Evolutionary conservation across 1,140 invertebrate genomes (phyloP), one percentile per base, ranked within the genome.

Genomic region (Drosophila neocordata): DNA sequence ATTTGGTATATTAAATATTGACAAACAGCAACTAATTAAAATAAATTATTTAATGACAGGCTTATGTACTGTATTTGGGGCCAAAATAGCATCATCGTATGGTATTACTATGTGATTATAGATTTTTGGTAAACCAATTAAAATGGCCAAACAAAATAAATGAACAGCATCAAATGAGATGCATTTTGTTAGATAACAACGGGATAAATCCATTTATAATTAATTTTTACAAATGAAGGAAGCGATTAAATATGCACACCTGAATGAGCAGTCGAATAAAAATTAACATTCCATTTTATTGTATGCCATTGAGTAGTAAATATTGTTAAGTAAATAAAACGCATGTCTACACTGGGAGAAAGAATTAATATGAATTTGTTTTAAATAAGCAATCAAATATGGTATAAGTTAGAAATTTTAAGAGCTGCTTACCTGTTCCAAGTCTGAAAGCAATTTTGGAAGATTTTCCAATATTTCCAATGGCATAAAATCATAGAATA

Each of bases 161-260:
- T 15, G 27, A 12, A 18, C 8, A 15, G 56, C 44, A 22, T 51
- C 1, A 57, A 52, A 51, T 37, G 52, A 27, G 8, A 44, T 69
- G 66, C 66, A 58, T 18, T 52, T 20, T 61, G 55, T 73, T 73
- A 52, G 66, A 64, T 53, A 56, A 55, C 35, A 55, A 41, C 59
- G 51, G 34, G 34, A 70, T 69, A 76, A 77, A 69, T 77, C 73
- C 73, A 77, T 77, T 77, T 77, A 77, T 77, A 77, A 77, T 77
- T 77, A 77, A 77, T 76, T 76, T 65, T 69, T 64, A 69, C 73
- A 77, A 77, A 77, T 77, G 73, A 76, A 64, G 41, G 73, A 34
- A 18, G 69, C 70, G 70, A 77, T 77, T 77, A 76, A 76, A 77
- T 65, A 76, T 77, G 73, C 66, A 27, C 59, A 64, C 48, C 60